Conservation (phyloP, 1,140 invertebrate species). For the Harlomillsia oculata region DNA sequence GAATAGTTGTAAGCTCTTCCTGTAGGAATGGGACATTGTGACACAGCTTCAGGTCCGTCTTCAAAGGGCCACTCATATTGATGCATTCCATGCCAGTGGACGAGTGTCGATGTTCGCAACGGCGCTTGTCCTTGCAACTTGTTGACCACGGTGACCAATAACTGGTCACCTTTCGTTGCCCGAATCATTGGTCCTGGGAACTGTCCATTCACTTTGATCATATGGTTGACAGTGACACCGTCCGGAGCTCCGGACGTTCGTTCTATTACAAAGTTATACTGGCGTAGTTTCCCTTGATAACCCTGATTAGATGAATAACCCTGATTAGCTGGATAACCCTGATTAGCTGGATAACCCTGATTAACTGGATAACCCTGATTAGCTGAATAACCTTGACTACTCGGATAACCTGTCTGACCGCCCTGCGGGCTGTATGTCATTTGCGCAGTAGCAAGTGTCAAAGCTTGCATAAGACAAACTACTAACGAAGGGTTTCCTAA, state of each 20-base stretch:
- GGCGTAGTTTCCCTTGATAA: no score
- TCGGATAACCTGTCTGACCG: no score
- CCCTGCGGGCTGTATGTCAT: no score
- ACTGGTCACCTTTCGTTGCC: constrained; percentile 4
- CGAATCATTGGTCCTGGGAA: constrained; percentile 19
- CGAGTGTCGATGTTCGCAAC: not conserved
- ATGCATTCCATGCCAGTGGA: constrained; percentile 26
- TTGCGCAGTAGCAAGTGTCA: no score
- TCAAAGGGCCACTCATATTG: constrained; percentile 12
- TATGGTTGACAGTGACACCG: constrained; percentile 6
- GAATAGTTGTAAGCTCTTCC: not conserved
- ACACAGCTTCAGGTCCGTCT: constrained; percentile 18
- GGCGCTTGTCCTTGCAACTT: constrained; percentile 17
- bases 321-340: no score
- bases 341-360: no score
- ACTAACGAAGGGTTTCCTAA: no score
- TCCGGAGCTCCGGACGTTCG: constrained; percentile 8
- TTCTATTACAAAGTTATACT: not conserved
- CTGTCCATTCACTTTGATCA: constrained; percentile 14
- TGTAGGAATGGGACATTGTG: constrained; percentile 13
- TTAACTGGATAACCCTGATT: no score
- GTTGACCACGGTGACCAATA: constrained; percentile 11
- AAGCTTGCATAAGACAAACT: no score
- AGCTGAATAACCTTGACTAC: no score
- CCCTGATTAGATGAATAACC: no score